These are phyloP conservation scores for Protosalanx chinensis DNA, from an alignment of 2,797 vertebrate species.

Conservation along the genomic window DNA sequence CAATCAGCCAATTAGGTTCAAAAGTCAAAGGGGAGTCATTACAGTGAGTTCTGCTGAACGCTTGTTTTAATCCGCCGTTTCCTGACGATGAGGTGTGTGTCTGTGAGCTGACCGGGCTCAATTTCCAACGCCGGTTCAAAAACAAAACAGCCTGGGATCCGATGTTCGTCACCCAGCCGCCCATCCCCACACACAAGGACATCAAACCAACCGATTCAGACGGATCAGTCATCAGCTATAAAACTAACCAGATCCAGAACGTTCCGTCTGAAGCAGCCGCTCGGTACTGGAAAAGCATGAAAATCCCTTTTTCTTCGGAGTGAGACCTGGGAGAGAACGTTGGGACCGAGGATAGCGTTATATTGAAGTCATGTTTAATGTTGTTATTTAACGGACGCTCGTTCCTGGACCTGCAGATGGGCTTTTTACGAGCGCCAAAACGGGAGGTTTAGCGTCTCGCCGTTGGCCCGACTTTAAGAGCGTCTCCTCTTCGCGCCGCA, in stretches of 20 bases:
- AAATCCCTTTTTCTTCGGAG: conserved; percentile 40
- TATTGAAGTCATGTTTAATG: conserved; percentile 40
- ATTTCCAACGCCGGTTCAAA: conserved; percentile 53
- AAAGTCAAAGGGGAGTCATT: conserved; percentile 70
- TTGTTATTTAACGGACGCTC: conserved; percentile 43
- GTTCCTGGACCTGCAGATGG: conserved; percentile 52
- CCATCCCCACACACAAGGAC: conserved; percentile 38
- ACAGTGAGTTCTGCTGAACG: conserved; percentile 61
- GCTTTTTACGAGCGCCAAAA: conserved; percentile 41
- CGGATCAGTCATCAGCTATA: conserved; percentile 65
- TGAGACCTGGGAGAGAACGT: conserved; percentile 49
- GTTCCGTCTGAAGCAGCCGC: conserved; percentile 59
- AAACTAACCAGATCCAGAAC: conserved; percentile 68
- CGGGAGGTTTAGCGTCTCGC: conserved; percentile 49
- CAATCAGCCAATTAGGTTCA: conserved; percentile 73
- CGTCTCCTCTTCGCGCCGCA: conserved; percentile 47
- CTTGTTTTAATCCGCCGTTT: conserved; percentile 49
- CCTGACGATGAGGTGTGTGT: conserved; percentile 33
- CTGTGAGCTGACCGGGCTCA: conserved; percentile 51
- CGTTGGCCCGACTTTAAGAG: conserved; percentile 42
- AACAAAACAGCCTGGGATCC: conserved; percentile 56
- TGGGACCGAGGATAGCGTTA: conserved; percentile 21
- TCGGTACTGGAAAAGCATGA: conserved; percentile 56
- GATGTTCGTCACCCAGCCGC: conserved; percentile 65
- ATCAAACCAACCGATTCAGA: conserved; percentile 67